Percentiles rank a stretch among this genome's conserved stretches.
phyloP scores from a whole-genome alignment of 92 coral and sea anemone species.

The Umimayanthus chanpuru region DNA sequence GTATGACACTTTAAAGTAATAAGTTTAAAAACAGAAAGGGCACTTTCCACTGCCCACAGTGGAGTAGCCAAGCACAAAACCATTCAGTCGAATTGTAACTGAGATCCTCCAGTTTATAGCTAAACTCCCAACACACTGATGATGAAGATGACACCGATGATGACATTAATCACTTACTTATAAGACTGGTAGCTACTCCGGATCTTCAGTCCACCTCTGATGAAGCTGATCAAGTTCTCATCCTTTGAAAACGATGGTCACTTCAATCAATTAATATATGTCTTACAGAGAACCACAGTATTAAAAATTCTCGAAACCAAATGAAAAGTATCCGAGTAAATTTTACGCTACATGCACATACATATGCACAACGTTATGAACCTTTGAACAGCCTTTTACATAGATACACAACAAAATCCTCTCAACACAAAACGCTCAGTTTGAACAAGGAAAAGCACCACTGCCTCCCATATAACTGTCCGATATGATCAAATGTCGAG shows the following conservation, averaged over 20 bases:
- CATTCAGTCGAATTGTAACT: too few relatives aligned
- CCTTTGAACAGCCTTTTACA: neutral
- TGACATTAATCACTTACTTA: constrained; percentile 53
- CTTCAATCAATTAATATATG: neutral
- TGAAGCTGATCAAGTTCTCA: constrained; percentile 88
- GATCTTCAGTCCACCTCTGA: constrained; percentile 84
- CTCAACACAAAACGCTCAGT: neutral
- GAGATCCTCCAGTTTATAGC: too few relatives aligned
- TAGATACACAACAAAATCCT: neutral
- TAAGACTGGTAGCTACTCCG: constrained; percentile 78
- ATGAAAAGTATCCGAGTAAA: neutral
- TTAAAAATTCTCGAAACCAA: neutral
- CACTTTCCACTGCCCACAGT: too few relatives aligned
- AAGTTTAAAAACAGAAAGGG: too few relatives aligned
- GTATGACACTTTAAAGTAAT: too few relatives aligned
- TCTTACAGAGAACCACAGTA: neutral
- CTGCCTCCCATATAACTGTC: too few relatives aligned
- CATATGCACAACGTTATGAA: neutral
- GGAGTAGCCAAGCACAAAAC: too few relatives aligned
- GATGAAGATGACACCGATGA: neutral
- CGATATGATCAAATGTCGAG: too few relatives aligned
- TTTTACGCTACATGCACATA: neutral
- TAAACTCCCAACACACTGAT: too few relatives aligned
- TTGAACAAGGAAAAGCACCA: too few relatives aligned
- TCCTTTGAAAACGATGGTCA: constrained; percentile 50